Percentiles rank a stretch among this genome's conserved stretches.
These are phyloP conservation scores for Callipepla squamata DNA, from an alignment of 2,113 vertebrate genomes.

Conservation along the genomic window DNA sequence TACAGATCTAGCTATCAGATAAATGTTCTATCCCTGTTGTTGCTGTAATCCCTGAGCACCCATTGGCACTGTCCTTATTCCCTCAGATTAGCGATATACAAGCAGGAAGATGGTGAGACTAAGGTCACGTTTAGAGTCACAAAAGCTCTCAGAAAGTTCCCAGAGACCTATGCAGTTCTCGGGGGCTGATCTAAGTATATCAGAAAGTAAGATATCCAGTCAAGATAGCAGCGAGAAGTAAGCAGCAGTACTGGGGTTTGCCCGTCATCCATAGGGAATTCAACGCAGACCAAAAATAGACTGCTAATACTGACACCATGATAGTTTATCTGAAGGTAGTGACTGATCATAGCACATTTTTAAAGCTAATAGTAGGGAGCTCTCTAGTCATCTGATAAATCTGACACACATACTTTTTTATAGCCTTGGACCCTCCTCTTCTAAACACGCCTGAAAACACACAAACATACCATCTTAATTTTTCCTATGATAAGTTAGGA, in stretches of 20 bases:
- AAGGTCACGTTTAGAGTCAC: constrained; percentile 17
- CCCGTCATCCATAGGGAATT: not conserved
- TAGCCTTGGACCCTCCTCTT: not conserved
- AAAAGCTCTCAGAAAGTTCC: constrained; percentile 13
- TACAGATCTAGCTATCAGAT: not conserved
- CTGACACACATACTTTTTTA: not conserved
- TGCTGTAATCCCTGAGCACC: constrained; percentile 34
- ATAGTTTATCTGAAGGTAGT: not conserved
- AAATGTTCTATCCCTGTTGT: constrained; percentile 8
- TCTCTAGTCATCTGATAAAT: not conserved
- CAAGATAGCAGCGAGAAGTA: not conserved
- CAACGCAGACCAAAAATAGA: not conserved
- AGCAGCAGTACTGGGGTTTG: not conserved
- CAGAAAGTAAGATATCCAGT: not conserved
- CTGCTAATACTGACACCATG: not conserved
- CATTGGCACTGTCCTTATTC: not conserved
- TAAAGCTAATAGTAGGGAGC: not conserved
- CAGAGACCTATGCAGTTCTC: not conserved
- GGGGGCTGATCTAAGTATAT: not conserved
- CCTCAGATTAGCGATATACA: constrained; percentile 12
- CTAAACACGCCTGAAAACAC: not conserved
- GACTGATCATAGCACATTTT: not conserved
- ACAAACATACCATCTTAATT: not conserved
- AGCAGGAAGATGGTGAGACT: constrained; percentile 10
- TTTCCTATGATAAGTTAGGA: not conserved